Base-by-base conservation (phyloP, 2,113 vertebrate species). In the Ceuthmochares aereus region DNA sequence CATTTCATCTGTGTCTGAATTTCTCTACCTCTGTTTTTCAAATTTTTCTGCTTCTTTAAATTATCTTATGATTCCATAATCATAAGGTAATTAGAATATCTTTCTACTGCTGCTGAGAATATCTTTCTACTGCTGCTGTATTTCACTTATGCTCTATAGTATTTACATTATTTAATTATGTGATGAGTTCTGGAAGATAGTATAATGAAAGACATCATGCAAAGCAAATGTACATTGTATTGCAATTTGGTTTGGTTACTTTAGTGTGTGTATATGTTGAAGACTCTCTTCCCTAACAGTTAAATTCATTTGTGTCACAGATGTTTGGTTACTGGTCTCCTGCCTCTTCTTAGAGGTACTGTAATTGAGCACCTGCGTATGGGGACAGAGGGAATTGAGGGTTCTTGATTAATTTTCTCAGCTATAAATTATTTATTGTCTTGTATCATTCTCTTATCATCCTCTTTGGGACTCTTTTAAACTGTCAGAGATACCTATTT, bases 401-500 rank as follows among this genome's bases (percentile, higher is more conserved):
- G 85, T 78, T 93, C 95, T 96, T 95, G 93, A 96, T 97, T 97
- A 97, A 97, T 94, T 97, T 96, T 96, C 90, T 95, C 37, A 94
- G 69, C 62, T 96, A 96, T 97, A 98, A 97, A 97, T 97, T 97
- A 98, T 98, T 97, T 98, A 97, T 97, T 97, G 88, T 91, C 94
- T 96, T 94, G 66, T 95, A 95, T 95, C 56, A 90, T 68, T 97
- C 90, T 91, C 93, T 77, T 94, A 91, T 96, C 94, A 91, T 94
- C 84, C 97, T 96, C 96, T 95, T 42, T 96, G 96, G 91, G 97
- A 97, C 93, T 87, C 87, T 95, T 96, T 95, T 95, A 97, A 97
- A 95, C 95, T 98, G 97, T 95, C 96, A 97, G 87, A 97, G 89
- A 97, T 97, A 97, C 91, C 96, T 97, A 98, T 97, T 98, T 98